Conservation (phyloP, 2,113 vertebrate genomes). For the Excalfactoria chinensis region DNA sequence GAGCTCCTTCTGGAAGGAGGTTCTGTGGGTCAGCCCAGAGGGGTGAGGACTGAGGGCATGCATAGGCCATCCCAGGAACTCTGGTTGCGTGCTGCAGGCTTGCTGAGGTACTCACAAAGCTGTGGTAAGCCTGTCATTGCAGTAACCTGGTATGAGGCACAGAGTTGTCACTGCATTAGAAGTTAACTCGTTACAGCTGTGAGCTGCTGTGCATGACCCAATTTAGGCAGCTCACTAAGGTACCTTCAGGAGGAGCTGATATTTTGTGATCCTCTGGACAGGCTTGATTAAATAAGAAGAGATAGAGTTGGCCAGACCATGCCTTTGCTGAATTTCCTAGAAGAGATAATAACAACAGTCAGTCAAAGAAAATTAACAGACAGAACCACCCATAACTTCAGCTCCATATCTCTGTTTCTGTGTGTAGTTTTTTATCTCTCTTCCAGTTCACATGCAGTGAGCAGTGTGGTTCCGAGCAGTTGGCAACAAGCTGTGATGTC, state of each 20-base stretch:
- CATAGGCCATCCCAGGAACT: background rate
- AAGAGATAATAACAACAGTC: constrained; percentile 30
- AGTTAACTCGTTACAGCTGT: background rate
- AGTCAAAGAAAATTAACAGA: background rate
- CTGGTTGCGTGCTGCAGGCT: background rate
- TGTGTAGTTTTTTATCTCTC: background rate
- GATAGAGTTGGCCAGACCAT: constrained; percentile 95
- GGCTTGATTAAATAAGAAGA: constrained; percentile 99
- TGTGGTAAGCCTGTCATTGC: background rate
- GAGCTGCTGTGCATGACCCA: background rate
- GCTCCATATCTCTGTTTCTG: background rate
- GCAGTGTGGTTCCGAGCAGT: background rate
- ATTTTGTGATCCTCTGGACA: constrained; percentile 98
- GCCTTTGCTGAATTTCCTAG: constrained; percentile 97
- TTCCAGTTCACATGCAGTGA: background rate
- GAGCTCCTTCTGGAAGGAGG: background rate
- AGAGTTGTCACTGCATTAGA: background rate
- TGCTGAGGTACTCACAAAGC: background rate
- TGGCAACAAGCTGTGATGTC: background rate
- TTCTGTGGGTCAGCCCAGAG: background rate
- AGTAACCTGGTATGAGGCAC: background rate
- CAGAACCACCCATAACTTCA: constrained; percentile 12
- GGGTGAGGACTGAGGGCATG: background rate
- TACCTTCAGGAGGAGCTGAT: constrained; percentile 97
- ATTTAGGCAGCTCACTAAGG: background rate